Evolutionary conservation across 2,888 invertebrate species (phyloP), one percentile per base, ranked within the genome.

Genomic region (Orthosia gothica): DNA sequence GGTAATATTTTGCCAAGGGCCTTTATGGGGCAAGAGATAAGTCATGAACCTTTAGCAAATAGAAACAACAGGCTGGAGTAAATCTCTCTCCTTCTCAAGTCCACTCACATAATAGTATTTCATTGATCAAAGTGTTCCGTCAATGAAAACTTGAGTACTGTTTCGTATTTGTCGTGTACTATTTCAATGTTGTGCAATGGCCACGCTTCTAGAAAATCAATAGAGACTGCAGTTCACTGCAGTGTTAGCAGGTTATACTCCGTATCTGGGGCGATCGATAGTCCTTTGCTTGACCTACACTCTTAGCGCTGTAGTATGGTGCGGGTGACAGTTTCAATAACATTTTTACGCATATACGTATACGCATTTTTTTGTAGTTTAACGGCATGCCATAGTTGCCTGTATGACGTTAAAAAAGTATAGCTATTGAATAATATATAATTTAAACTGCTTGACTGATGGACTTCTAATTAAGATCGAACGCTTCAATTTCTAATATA

Each of bases 241-340:
- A 62, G 70, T 55, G 59, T 73, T 74, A 80, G 49, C 78, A 78
- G 82, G 74, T 69, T 69, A 49, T 79, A 71, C 70, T 70, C 59
- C 18, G 76, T 75, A 89, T 86, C 76, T 85, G 79, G 88, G 83
- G 62, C 87, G 69, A 80, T 84, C 86, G 75, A 88, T 87, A 85
- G 66, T 69, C 76, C 75, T 82, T 70, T 74, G 76, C 74, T 70
- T 82, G 70, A 79, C 75, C 85, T 69, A n/a, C n/a, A n/a, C n/a
- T n/a, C n/a, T n/a, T n/a, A n/a, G n/a, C n/a, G n/a, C n/a, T n/a
- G n/a, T n/a, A n/a, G n/a, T n/a, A n/a, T n/a, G n/a, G n/a, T n/a
- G n/a, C n/a, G n/a, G n/a, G n/a, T n/a, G n/a, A n/a, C n/a, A n/a
- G n/a, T n/a, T n/a, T n/a, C n/a, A n/a, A n/a, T n/a, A n/a, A n/a